A percentile compares a stretch with the other conserved stretches of the same genome.
Evolutionary conservation across 2,888 invertebrate genomes (phyloP).

Genomic region (Lithophane semibrunnea): DNA sequence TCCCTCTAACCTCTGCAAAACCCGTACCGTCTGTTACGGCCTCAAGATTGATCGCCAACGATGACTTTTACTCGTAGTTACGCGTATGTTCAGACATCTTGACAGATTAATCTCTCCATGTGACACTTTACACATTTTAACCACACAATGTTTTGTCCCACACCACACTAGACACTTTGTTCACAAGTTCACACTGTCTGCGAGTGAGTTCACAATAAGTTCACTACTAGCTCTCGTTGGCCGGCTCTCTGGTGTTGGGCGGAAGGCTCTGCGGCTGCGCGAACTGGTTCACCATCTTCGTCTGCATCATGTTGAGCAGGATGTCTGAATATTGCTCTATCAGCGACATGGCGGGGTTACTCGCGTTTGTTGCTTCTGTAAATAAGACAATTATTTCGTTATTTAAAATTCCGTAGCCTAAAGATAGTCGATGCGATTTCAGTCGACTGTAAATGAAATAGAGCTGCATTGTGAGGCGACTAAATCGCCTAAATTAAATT

Average conservation of each 20-base stretch:
- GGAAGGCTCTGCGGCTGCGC: conserved; percentile 83
- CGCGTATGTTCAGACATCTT: neutral
- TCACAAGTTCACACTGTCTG: conserved; percentile 4
- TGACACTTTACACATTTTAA: neutral
- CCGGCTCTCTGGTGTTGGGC: conserved; percentile 77
- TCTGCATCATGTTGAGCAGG: conserved; percentile 90
- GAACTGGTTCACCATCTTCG: conserved; percentile 87
- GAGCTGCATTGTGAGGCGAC: too few relatives aligned
- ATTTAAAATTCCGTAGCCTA: neutral
- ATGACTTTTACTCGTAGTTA: neutral
- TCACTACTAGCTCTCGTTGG: conserved; percentile 83
- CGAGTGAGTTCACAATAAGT: conserved; percentile 8
- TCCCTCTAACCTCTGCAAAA: neutral
- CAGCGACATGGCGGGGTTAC: conserved; percentile 87
- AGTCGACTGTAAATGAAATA: neutral
- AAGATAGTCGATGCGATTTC: neutral
- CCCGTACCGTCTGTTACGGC: neutral
- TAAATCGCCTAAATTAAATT: too few relatives aligned
- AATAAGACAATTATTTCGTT: conserved; percentile 13
- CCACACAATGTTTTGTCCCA: neutral
- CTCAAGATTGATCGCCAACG: neutral
- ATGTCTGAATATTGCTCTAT: conserved; percentile 92
- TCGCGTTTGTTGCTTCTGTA: conserved; percentile 78
- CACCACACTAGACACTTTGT: conserved; percentile 3
- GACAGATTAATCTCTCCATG: neutral